Evolutionary conservation across 2,797 vertebrate species (phyloP), one percentile per base, ranked within the genome.

Genomic region (Emydoidea blandingii): DNA sequence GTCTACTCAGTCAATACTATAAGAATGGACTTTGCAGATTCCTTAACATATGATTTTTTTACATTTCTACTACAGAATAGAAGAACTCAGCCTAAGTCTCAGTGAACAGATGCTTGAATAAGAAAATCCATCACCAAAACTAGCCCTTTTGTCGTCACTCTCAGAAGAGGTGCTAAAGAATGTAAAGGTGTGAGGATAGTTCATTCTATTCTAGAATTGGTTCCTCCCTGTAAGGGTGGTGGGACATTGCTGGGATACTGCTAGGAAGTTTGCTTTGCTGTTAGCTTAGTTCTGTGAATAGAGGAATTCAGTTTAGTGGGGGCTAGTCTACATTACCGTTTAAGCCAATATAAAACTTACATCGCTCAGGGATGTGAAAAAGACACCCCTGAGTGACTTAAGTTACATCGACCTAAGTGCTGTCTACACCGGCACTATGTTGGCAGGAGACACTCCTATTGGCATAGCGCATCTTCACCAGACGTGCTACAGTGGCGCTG

Each of bases 101-200:
- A 29, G 0, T 29, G 84, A 87, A 37, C 27, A 68, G 57, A 74
- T 37, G 12, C 23, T 74, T 74, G 37, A 44, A 74, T 41, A 44
- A 74, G 74, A 57, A 47, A 53, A 25, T 54, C 85, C 82, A 57
- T 12, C 34, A 84, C 31, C 29, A 83, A 62, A 95, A 72, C 3
- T 41, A 21, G 18, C 25, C 53, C 86, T 76, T 72, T 91, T 1
- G 3, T 3, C 59, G 18, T 8, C 90, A n/a, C 74, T 47, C n/a
- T 37, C 1, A 53, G n/a, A 9, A 16, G 83, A 87, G 50, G 56
- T 50, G 34, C 65, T 52, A 49, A 31, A 21, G 74, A 83, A 79
- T 0, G 0, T 0, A 4, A 1, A 44, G 37, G 78, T 62, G 12
- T 9, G 15, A 81, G 68, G 80, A 86, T 0, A 0, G 9, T 5